Conservation (phyloP, 2,113 vertebrate species). For the Oncorhynchus tshawytscha region DNA sequence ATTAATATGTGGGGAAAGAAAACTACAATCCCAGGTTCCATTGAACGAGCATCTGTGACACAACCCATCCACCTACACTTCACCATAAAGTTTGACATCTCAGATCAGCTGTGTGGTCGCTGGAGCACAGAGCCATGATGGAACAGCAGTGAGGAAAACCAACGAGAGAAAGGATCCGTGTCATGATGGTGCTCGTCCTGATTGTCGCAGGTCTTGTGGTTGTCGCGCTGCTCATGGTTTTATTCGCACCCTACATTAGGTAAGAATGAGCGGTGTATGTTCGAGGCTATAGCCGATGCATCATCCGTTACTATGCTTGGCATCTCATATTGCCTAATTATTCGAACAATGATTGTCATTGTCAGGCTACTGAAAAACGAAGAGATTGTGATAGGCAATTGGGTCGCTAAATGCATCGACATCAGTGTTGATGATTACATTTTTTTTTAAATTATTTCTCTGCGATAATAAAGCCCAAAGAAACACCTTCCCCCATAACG, state of each 20-base stretch:
- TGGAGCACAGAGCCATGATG: slow-evolving; percentile 22
- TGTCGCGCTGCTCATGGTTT: slow-evolving; percentile 69
- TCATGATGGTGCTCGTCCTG: slow-evolving; percentile 57
- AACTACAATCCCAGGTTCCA: slow-evolving; percentile 74
- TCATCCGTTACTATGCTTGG: no score
- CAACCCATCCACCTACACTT: neutral
- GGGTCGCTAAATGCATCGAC: no score
- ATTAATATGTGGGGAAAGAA: neutral
- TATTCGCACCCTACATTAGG: slow-evolving; percentile 80
- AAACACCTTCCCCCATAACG: no score
- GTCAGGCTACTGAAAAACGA: no score
- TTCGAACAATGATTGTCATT: no score
- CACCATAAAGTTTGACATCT: neutral
- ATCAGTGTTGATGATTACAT: no score
- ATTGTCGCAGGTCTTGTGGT: slow-evolving; percentile 67
- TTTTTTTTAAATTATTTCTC: no score
- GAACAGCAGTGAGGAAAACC: neutral
- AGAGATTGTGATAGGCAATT: no score
- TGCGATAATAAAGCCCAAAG: no score
- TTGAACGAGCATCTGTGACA: slow-evolving; percentile 3
- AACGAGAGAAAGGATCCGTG: slow-evolving; percentile 15
- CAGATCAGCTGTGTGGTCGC: slow-evolving; percentile 55
- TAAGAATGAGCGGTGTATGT: slow-evolving; percentile 51
- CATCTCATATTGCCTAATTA: no score
- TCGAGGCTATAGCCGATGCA: no score